phyloP scores from a whole-genome alignment of 2,888 invertebrate species.

The Slavum lentiscoides region DNA sequence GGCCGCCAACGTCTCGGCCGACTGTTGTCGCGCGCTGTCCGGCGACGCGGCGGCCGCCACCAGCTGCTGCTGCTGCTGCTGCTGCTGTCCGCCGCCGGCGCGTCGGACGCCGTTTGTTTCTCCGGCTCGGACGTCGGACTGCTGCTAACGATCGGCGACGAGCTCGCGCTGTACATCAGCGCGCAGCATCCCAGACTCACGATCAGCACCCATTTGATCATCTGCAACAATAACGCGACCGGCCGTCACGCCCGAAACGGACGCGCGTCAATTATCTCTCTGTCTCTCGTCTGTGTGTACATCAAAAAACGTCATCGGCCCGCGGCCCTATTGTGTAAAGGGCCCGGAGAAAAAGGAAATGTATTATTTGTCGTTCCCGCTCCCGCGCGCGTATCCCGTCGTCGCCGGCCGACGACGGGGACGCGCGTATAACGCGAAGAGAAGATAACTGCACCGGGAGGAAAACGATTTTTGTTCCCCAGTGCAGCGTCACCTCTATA shows the following conservation, averaged over 20 bases:
- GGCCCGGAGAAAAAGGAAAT: too few relatives aligned
- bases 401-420: too few relatives aligned
- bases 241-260: not conserved
- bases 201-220: slow-evolving; percentile 56
- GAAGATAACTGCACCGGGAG: too few relatives aligned
- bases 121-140: slow-evolving; percentile 54
- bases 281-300: too few relatives aligned
- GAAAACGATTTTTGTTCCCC: too few relatives aligned
- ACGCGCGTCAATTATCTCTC: too few relatives aligned
- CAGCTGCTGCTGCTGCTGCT: slow-evolving; percentile 56
- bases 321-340: too few relatives aligned
- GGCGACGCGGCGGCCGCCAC: slow-evolving; percentile 22
- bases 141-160: slow-evolving; percentile 55
- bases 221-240: slow-evolving; percentile 41
- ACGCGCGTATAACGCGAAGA: too few relatives aligned
- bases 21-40: slow-evolving; percentile 22
- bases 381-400: too few relatives aligned
- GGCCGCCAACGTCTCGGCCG: not conserved
- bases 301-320: too few relatives aligned
- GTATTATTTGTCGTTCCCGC: too few relatives aligned
- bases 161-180: slow-evolving; percentile 55
- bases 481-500: too few relatives aligned
- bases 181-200: slow-evolving; percentile 55
- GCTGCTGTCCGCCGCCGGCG: slow-evolving; percentile 60
- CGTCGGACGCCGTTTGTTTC: slow-evolving; percentile 57